phyloP scores from a whole-genome alignment of 2,797 vertebrate species.

The Ctenopoma multispine region DNA sequence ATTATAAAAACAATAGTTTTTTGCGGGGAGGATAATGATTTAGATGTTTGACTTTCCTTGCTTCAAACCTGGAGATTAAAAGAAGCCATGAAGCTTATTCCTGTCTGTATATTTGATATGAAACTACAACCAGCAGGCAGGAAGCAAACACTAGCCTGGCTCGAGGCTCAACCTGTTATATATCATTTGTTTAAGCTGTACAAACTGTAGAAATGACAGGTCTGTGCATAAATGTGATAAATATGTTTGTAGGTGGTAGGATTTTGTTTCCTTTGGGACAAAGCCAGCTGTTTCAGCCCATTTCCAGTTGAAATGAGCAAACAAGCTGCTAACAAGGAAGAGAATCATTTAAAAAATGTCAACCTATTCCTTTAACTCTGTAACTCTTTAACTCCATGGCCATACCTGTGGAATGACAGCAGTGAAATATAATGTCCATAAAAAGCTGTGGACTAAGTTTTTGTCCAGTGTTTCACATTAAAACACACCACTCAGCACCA shows the following conservation, averaged over 20 bases:
- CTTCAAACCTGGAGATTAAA: neutral
- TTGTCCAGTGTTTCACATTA: no score
- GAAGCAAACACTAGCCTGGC: neutral
- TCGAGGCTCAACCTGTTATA: neutral
- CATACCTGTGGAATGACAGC: constrained; percentile 1
- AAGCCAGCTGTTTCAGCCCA: no score
- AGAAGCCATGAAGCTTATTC: neutral
- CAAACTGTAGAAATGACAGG: neutral
- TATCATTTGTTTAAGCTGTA: neutral
- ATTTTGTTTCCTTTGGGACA: neutral
- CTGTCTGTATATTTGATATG: neutral
- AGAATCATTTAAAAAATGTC: no score
- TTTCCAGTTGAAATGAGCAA: neutral
- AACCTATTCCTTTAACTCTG: no score
- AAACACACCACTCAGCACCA: neutral
- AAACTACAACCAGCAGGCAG: neutral
- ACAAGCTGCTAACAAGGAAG: neutral
- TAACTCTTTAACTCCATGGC: neutral
- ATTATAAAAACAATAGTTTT: no score
- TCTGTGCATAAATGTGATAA: no score
- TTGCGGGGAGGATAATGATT: no score
- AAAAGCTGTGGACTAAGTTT: constrained; percentile 13
- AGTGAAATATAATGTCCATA: constrained; percentile 13
- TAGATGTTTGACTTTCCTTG: no score
- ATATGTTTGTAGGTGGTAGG: no score